These are phyloP conservation scores for Myocastor coypus DNA, from an alignment of 2,113 vertebrate species.

Conservation along the genomic window DNA sequence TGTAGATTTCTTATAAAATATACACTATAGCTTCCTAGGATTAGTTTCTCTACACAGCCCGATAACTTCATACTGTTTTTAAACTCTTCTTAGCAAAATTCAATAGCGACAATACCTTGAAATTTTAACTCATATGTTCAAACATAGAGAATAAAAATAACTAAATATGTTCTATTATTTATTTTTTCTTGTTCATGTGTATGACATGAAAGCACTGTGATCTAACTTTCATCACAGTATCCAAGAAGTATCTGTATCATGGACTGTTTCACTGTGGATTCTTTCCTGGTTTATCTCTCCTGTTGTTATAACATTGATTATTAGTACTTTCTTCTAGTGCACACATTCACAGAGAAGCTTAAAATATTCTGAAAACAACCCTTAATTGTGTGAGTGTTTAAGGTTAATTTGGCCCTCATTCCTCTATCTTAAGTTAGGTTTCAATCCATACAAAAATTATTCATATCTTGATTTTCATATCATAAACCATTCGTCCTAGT, in stretches of 20 bases:
- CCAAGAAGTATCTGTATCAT: neutral
- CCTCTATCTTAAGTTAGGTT: conserved; percentile 28
- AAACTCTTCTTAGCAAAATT: neutral
- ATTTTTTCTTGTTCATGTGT: neutral
- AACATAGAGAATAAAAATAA: conserved; percentile 18
- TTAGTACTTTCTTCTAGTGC: neutral
- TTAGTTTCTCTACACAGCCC: neutral
- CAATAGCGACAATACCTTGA: neutral
- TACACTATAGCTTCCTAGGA: neutral
- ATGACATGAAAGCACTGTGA: neutral
- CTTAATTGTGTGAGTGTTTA: conserved; percentile 34
- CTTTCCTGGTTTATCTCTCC: neutral
- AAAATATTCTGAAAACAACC: conserved; percentile 30
- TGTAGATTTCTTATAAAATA: neutral
- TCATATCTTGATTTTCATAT: conserved; percentile 40
- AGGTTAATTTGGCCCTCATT: conserved; percentile 53
- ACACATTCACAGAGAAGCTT: conserved; percentile 27
- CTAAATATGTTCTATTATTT: neutral
- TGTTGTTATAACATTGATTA: conserved; percentile 41
- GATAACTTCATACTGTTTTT: neutral
- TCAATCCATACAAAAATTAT: conserved; percentile 47
- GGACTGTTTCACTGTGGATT: neutral
- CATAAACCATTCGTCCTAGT: neutral
- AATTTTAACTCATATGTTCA: neutral
- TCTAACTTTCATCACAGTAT: neutral